Conservation (phyloP, 2,888 invertebrate genomes). For the Ditula angustiorana region DNA sequence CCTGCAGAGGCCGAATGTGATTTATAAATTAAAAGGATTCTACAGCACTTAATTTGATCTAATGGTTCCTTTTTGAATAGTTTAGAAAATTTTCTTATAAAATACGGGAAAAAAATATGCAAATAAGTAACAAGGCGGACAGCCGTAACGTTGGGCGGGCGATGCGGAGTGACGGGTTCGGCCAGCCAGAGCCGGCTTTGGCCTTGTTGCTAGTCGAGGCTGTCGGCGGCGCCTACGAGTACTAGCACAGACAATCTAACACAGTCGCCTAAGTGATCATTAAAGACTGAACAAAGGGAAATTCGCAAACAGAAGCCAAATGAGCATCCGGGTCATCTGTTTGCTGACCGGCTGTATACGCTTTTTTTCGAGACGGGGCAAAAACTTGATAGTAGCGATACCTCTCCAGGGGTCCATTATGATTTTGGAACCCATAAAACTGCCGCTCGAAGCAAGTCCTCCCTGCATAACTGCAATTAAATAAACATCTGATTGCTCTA, state of each 20-base stretch:
- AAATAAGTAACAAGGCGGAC: constrained; percentile 63
- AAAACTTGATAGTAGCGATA: too few species aligned
- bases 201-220: constrained; percentile 21
- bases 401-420: too few species aligned
- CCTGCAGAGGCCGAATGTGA: too few species aligned
- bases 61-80: constrained; percentile 46
- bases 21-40: too few species aligned
- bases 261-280: not conserved
- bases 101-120: constrained; percentile 60
- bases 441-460: too few species aligned
- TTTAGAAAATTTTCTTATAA: constrained; percentile 42
- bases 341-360: too few species aligned
- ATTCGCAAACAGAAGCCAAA: too few species aligned
- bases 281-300: not conserved
- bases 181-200: constrained; percentile 44
- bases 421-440: too few species aligned
- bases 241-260: not conserved
- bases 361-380: too few species aligned
- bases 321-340: too few species aligned
- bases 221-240: not conserved
- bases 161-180: constrained; percentile 63
- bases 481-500: too few species aligned
- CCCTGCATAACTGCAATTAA: too few species aligned
- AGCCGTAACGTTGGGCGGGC: constrained; percentile 50
- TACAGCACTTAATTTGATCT: constrained; percentile 1